Evolutionary conservation across 1,140 invertebrate genomes (phyloP), one percentile per base, ranked within the genome.

Genomic region (Trichonephila inaurata): DNA sequence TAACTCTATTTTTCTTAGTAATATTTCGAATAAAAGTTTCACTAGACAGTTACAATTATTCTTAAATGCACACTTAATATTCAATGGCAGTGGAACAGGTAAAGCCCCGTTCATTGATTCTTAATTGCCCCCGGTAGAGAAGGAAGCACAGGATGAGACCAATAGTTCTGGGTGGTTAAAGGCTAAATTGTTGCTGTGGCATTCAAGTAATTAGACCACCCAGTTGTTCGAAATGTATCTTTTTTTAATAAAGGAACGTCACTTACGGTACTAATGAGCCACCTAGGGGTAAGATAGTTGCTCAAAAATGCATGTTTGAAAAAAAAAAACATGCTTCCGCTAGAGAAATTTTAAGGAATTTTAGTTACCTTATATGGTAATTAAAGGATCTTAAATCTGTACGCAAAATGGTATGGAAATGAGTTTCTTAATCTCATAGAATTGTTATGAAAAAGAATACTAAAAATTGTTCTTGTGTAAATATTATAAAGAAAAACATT

Each of bases 141-240:
- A 85, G 69, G 72, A 82, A 72, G 61, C 60, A 5, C 60, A 64
- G 58, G 61, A 60, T 62, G 82, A 72, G 51, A 24, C 18, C 72
- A 12, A 83, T 64, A 64, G 69, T 92, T 82, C 61, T 77, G 19
- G 90, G 90, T n/a, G 88, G 88, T 89, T 89, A 89, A 89, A 77
- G 40, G 81, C 83, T 62, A 24, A 40, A 61, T 14, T 33, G 62
- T 58, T 85, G 82, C 91, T 28, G 10, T 51, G 5, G 51, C 51
- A 51, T 3, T 51, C 51, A 51, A 51, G 64, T 92, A 92, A 92
- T 92, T 85, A 86, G 91, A 92, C 91, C 91, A 92, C 91, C 91
- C 91, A 92, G 91, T 86, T 58, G 91, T 10, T 28, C 19, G 90
- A 60, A 85, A 92, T 92, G 62, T 86, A 33, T 64, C 82, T 64